Evolutionary conservation across 2,888 invertebrate genomes (phyloP).

Genomic region (Heliconius cydno): DNA sequence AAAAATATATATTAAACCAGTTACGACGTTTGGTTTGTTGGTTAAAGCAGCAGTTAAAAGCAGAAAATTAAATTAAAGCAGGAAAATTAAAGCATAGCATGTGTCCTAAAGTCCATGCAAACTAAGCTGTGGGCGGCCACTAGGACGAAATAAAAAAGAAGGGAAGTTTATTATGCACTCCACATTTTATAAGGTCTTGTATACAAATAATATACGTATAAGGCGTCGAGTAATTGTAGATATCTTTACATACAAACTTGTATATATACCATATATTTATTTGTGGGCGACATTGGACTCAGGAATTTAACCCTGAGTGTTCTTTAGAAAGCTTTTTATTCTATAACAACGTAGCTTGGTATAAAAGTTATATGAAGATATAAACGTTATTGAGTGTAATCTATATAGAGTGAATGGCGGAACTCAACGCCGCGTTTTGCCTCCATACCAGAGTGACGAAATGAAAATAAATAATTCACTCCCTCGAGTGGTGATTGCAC

Average conservation of each 20-base stretch:
- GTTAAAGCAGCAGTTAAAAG: no score
- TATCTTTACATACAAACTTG: background rate
- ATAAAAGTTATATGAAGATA: background rate
- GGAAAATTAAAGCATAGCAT: no score
- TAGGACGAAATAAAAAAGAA: background rate
- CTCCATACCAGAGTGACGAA: no score
- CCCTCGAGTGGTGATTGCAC: no score
- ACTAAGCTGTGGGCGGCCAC: no score
- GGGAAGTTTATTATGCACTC: background rate
- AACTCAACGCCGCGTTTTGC: no score
- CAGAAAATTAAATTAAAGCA: no score
- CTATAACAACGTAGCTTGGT: background rate
- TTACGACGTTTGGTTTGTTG: no score
- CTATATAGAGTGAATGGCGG: no score
- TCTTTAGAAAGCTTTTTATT: slow-evolving; percentile 13
- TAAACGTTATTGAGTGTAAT: background rate
- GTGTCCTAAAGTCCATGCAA: no score
- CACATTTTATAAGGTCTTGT: background rate
- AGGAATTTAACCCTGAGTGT: slow-evolving; percentile 26
- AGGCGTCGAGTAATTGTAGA: background rate
- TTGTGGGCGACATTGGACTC: slow-evolving; percentile 5
- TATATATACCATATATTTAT: slow-evolving; percentile 6
- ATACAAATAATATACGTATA: background rate
- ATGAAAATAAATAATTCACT: no score
- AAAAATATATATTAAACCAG: no score